Evolutionary conservation across 2,888 invertebrate species (phyloP), one percentile per base, ranked within the genome.

Genomic region (Heterodera filipjevi): DNA sequence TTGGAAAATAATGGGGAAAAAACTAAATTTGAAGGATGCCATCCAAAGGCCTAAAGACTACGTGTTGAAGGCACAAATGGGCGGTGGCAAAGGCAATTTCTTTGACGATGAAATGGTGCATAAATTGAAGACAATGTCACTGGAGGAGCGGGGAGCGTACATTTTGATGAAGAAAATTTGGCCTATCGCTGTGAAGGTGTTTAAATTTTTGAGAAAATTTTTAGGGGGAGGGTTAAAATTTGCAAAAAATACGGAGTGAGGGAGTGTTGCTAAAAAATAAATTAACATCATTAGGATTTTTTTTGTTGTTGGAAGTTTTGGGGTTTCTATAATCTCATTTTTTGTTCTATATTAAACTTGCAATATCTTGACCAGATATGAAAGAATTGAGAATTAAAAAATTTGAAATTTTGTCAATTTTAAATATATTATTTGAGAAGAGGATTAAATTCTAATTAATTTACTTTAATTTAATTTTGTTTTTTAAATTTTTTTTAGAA

Each of bases 61-160:
- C 91, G 97, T 98, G 1, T 90, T 98, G 82, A 98, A 98, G 90
- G 97, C 98, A 0, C 96, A 98, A 90, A 92, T 97, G 70, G 98
- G 98, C 90, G 98, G 97, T 30, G 98, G 98, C 84, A 97, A 97
- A 77, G 86, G 97, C 90, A 97, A 97, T 89, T 90, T 95, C 70
- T 97, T 96, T 90, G 95, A 94, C 0, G 81, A 84, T 22, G 84
- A 85, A 66, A 81, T 83, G 59, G 46, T 73, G 16, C 53, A 77
- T 22, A 82, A 78, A 53, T 77, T 83, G 53, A 39, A 46, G 22
- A 39, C 22, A 71, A 72, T 81, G 71, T 66, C 72, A 22, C 33
- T 66, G 35, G 76, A 81, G 27, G 83, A 83, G 71, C 66, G 82
- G 8, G 75, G 82, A 22, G 83, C 84, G 0, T 77, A 81, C 76